Percentiles rank a stretch among this genome's conserved stretches.
These are phyloP conservation scores for Bombus cullumanus DNA, from an alignment of 1,140 invertebrate genomes.

Conservation along the genomic window DNA sequence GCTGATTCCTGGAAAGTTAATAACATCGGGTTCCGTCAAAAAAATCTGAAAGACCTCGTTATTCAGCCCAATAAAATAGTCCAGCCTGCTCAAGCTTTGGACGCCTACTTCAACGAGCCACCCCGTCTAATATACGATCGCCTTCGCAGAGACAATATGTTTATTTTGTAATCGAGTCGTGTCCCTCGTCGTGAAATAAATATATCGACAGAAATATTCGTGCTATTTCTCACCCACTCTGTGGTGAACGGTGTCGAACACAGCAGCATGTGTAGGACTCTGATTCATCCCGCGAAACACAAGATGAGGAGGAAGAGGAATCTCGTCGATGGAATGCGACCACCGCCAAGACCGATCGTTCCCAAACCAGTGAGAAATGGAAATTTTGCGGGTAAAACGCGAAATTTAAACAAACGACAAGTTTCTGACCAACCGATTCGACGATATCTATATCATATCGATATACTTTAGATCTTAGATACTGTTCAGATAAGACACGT, in stretches of 20 bases:
- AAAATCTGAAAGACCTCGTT: background rate
- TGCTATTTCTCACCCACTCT: conserved; percentile 30
- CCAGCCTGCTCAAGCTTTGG: background rate
- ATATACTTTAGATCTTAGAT: too few species aligned
- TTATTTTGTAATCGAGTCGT: conserved; percentile 54
- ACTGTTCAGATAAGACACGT: too few species aligned
- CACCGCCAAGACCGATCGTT: background rate
- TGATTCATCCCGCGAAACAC: conserved; percentile 38
- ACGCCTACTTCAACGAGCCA: background rate
- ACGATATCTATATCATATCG: too few species aligned
- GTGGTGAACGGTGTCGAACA: conserved; percentile 1
- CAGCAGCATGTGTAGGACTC: conserved; percentile 14
- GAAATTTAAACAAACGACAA: background rate
- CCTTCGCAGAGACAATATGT: conserved; percentile 32
- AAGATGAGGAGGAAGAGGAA: conserved; percentile 5
- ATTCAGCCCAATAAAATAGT: background rate
- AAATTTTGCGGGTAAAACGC: background rate
- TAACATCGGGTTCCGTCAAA: background rate
- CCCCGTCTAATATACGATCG: background rate
- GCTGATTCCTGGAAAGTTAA: background rate
- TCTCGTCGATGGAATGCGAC: conserved; percentile 6
- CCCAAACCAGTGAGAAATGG: background rate
- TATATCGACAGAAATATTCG: conserved; percentile 49
- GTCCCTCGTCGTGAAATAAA: conserved; percentile 47
- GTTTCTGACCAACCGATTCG: too few species aligned